Conservation (phyloP, 2,797 vertebrate species). For the Syngnathus rostellatus region DNA sequence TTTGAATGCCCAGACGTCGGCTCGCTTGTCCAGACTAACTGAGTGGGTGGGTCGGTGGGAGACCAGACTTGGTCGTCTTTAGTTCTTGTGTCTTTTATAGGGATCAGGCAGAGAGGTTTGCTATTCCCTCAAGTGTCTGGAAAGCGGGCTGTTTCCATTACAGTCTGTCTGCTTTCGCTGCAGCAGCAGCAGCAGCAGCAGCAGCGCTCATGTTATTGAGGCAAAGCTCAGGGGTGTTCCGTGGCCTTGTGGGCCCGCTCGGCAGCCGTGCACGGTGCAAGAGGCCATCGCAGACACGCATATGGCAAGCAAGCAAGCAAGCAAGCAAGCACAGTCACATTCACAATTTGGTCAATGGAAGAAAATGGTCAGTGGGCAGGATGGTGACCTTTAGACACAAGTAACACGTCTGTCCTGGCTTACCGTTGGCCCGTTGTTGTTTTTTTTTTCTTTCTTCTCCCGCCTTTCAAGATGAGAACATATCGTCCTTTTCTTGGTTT, state of each 20-base stretch:
- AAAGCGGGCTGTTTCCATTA: slow-evolving; percentile 66
- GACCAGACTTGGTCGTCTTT: slow-evolving; percentile 21
- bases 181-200: slow-evolving; percentile 38
- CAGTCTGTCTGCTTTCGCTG: slow-evolving; percentile 56
- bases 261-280: slow-evolving; percentile 21
- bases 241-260: slow-evolving; percentile 31
- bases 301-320: slow-evolving; percentile 12
- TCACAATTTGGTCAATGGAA: not conserved
- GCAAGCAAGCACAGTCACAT: not conserved
- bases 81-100: slow-evolving; percentile 33
- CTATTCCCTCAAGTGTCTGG: slow-evolving; percentile 76
- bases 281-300: slow-evolving; percentile 39
- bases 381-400: not conserved
- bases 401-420: not conserved
- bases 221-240: slow-evolving; percentile 45
- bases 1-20: slow-evolving; percentile 42
- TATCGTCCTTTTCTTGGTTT: slow-evolving; percentile 44
- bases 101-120: slow-evolving; percentile 62
- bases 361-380: not conserved
- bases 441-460: slow-evolving; percentile 3
- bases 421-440: slow-evolving; percentile 34
- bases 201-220: slow-evolving; percentile 60
- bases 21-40: slow-evolving; percentile 27
- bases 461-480: slow-evolving; percentile 50
- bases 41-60: not conserved